Percentiles rank a stretch among this genome's conserved stretches.
These are phyloP conservation scores for Triops cancriformis DNA, from an alignment of 1,140 invertebrate species.

Conservation along the genomic window DNA sequence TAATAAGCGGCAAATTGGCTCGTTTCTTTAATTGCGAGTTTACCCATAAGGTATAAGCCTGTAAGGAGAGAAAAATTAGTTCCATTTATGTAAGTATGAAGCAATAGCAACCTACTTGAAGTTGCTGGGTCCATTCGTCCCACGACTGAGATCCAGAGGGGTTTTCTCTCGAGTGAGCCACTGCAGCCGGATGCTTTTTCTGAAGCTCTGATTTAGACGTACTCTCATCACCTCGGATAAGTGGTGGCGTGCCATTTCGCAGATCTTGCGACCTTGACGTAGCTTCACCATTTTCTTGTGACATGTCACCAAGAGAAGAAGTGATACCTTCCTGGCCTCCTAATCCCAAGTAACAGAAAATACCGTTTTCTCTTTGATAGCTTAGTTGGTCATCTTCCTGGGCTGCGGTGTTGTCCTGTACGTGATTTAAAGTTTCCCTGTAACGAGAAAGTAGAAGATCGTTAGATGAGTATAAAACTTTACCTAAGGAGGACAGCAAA, in stretches of 20 bases:
- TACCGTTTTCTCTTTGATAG: neutral
- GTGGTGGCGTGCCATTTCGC: neutral
- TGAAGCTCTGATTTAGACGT: neutral
- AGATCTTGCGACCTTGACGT: neutral
- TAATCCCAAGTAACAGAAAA: neutral
- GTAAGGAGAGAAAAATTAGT: conserved; percentile 31
- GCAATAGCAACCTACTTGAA: conserved; percentile 30
- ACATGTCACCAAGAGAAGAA: neutral
- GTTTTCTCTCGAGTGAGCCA: neutral
- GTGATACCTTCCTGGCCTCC: neutral
- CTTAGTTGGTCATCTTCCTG: neutral
- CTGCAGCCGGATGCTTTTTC: neutral
- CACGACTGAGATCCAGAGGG: conserved; percentile 31
- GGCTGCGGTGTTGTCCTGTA: neutral
- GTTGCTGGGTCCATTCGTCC: conserved; percentile 37
- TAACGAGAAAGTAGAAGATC: neutral
- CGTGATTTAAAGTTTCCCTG: neutral
- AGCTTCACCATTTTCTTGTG: neutral
- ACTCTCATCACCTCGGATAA: neutral
- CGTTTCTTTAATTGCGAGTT: conserved; percentile 44
- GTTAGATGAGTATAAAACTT: neutral
- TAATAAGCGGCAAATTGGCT: conserved; percentile 37
- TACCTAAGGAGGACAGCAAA: too few relatives aligned
- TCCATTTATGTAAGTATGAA: neutral
- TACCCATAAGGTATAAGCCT: conserved; percentile 43